phyloP scores from a whole-genome alignment of 2,888 invertebrate genomes.

The Leistus spinibarbis region DNA sequence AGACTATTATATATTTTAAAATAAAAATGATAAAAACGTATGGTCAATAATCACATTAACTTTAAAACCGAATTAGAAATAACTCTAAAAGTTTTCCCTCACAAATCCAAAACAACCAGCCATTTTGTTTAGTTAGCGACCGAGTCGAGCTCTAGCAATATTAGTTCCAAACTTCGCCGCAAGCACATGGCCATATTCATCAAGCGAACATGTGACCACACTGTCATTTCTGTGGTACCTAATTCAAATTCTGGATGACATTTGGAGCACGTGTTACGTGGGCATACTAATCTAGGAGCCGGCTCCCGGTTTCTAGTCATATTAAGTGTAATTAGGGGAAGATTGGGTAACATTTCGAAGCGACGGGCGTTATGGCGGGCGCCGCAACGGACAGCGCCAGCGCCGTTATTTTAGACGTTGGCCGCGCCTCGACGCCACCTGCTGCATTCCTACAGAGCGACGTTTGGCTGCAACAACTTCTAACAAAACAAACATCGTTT shows the following conservation, averaged over 20 bases:
- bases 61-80: no score
- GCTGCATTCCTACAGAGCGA: conserved; percentile 50
- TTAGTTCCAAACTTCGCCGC: conserved; percentile 7
- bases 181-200: conserved; percentile 22
- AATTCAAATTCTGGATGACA: conserved; percentile 33
- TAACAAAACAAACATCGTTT: not conserved
- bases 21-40: no score
- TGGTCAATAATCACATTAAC: not conserved
- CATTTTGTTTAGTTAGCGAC: not conserved
- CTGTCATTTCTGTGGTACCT: conserved; percentile 31
- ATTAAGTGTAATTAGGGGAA: conserved; percentile 46
- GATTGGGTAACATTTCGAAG: conserved; percentile 37
- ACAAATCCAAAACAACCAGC: not conserved
- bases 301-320: not conserved
- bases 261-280: conserved; percentile 20
- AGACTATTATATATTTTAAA: no score
- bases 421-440: conserved; percentile 59
- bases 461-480: conserved; percentile 15
- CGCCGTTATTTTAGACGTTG: conserved; percentile 59
- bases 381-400: conserved; percentile 54
- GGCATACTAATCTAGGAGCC: not conserved
- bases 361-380: conserved; percentile 44
- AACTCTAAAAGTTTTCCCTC: not conserved
- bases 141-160: not conserved
- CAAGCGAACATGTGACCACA: conserved; percentile 33